Base-by-base conservation (phyloP, 2,113 vertebrate genomes). In the Madoqua kirkii region DNA sequence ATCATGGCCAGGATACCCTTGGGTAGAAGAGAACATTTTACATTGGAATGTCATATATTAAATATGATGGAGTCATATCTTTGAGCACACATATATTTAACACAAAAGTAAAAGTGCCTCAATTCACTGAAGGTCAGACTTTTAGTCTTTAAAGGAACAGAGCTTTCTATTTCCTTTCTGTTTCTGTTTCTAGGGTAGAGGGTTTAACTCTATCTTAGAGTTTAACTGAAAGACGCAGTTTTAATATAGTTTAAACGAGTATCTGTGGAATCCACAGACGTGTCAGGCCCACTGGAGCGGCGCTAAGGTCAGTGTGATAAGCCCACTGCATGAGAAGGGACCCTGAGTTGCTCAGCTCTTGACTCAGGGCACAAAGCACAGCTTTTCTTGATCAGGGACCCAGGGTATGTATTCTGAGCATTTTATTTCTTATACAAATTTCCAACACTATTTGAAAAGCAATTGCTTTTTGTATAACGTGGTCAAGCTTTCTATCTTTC, bases 61-160 rank as follows among this genome's bases (percentile, higher is more conserved):
- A 62, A 86, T 48, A 82, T 67, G 45, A 86, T 74, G 27, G n/a
- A 59, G 33, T 60, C 84, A 27, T 94, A 81, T 93, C 43, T 93
- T 87, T 79, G 96, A 93, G 45, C n/a, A 95, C 62, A 94, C 27
- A 50, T 83, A 96, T 33, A 95, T 84, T 74, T 81, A 93, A 96
- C 31, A 87, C 88, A 60, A 96, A 97, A 98, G 67, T 15, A 87
- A 88, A 97, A 98, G 84, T 91, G 16, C 43, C 90, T 43, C 74
- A 54, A 81, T 91, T 95, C 95, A 87, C 12, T 96, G 81, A 95
- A 95, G 90, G 27, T 92, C 55, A 86, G 57, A 76, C 93, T 97
- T 95, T 91, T 27, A 45, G 82, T 96, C 96, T 95, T 97, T 81
- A 62, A 55, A 55, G 21, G 23, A 84, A 40, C 21, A 90, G 94